Percentiles rank a stretch among this genome's conserved stretches.
phyloP scores from a whole-genome alignment of 2,797 vertebrate species.

The Sarcophilus harrisii region DNA sequence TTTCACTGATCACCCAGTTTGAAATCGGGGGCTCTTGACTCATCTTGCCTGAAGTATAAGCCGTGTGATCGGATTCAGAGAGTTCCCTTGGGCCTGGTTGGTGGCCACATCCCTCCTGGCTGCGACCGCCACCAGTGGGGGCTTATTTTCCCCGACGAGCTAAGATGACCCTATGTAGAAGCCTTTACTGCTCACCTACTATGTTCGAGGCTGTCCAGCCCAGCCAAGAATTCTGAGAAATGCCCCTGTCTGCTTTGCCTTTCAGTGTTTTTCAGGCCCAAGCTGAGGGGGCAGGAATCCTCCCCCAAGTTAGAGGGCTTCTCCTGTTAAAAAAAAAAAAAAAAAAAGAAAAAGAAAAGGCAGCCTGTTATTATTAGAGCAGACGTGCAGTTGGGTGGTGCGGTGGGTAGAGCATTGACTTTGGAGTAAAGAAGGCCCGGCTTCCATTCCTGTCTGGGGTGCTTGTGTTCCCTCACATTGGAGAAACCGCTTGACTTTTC shows the following conservation, averaged over 20 bases:
- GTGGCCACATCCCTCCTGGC: neutral
- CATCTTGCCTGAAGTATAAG: neutral
- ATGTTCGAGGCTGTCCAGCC: neutral
- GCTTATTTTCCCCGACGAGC: neutral
- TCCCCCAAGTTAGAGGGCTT: too few species aligned
- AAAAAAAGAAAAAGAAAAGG: too few species aligned
- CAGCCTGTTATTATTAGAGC: neutral
- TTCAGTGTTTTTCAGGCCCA: neutral
- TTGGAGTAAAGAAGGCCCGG: neutral
- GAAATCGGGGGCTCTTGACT: neutral
- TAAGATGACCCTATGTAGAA: neutral
- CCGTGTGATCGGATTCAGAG: neutral
- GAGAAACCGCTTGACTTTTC: neutral
- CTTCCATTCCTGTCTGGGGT: neutral
- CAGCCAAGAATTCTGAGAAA: neutral
- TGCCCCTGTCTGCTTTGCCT: neutral
- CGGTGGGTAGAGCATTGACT: neutral
- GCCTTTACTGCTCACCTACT: neutral
- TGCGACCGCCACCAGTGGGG: neutral
- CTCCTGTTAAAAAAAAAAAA: too few species aligned
- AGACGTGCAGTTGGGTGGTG: neutral
- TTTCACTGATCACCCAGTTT: neutral
- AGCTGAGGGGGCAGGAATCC: too few species aligned
- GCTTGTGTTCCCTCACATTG: neutral
- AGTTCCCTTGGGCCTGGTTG: neutral